phyloP scores from a whole-genome alignment of 1,140 invertebrate genomes.

The Arctopsyche grandis region DNA sequence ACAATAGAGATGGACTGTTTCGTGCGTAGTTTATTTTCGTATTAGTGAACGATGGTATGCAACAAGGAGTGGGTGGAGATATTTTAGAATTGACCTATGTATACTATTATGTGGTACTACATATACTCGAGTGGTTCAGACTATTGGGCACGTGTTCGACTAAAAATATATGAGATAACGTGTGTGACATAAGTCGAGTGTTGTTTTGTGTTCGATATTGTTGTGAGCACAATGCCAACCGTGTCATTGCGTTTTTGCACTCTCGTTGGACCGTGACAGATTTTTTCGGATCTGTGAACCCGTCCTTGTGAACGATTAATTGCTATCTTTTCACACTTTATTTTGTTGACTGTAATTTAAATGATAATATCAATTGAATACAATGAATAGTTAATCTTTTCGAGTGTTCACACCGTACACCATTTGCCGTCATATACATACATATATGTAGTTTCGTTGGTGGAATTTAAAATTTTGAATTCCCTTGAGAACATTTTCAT shows the following conservation, averaged over 20 bases:
- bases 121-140: too few relatives aligned
- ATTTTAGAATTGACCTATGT: constrained; percentile 7
- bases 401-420: too few relatives aligned
- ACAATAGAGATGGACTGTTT: not conserved
- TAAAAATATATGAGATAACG: not conserved
- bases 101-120: not conserved
- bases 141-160: not conserved
- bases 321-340: not conserved
- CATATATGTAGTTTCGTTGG: too few relatives aligned
- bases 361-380: too few relatives aligned
- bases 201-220: not conserved
- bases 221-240: not conserved
- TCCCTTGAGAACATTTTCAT: too few relatives aligned
- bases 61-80: constrained; percentile 6
- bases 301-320: not conserved
- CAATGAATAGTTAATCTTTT: too few relatives aligned
- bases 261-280: not conserved
- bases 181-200: not conserved
- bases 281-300: not conserved
- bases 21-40: not conserved
- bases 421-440: too few relatives aligned
- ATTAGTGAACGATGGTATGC: not conserved
- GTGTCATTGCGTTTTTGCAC: not conserved
- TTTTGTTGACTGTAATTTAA: not conserved
- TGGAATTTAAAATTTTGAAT: too few relatives aligned